Conservation (phyloP, 2,113 vertebrate genomes). For the Caracal caracal region DNA sequence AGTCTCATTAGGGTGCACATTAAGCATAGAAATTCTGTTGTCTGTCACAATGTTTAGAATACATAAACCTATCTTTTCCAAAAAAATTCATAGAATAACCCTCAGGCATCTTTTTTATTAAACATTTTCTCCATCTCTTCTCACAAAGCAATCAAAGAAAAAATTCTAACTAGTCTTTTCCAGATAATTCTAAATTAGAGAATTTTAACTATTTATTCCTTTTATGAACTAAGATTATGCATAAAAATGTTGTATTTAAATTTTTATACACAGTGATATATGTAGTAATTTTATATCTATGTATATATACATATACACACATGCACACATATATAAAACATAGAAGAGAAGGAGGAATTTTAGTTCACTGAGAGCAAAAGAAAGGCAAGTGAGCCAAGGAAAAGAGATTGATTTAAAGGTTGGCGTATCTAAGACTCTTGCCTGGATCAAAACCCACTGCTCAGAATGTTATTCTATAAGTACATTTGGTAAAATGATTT, state of each 20-base stretch:
- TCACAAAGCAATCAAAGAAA: neutral
- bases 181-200: conserved; percentile 21
- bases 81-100: neutral
- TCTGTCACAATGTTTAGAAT: neutral
- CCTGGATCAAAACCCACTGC: neutral
- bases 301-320: neutral
- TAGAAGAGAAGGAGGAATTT: neutral
- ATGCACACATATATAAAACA: neutral
- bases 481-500: neutral
- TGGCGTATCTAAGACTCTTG: neutral
- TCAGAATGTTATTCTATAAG: neutral
- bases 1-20: neutral
- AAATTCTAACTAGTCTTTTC: neutral
- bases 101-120: neutral
- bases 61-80: neutral
- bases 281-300: neutral
- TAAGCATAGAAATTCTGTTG: neutral
- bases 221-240: neutral
- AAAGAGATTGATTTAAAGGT: neutral
- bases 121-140: neutral
- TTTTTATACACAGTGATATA: neutral
- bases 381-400: neutral
- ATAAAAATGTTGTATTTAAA: neutral
- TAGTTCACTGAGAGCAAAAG: neutral
- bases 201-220: neutral